Conservation (phyloP, 2,113 vertebrate genomes). For the Larimichthys polyactis region DNA sequence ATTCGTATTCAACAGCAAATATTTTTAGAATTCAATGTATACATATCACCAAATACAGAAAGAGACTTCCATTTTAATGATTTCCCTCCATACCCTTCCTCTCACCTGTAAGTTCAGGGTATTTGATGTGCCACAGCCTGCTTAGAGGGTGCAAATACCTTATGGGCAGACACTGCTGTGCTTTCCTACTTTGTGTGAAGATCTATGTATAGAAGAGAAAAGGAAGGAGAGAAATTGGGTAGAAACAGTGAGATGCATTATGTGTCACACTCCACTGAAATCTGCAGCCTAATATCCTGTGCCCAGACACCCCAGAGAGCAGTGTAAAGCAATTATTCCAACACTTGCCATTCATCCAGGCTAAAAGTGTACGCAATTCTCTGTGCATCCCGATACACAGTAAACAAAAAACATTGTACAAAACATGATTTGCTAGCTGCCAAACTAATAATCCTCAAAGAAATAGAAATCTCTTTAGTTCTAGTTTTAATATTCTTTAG, state of each 20-base stretch:
- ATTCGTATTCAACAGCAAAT: background rate
- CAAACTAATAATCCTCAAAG: slow-evolving; percentile 49
- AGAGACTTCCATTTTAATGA: background rate
- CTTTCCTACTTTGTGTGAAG: slow-evolving; percentile 36
- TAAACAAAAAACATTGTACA: slow-evolving; percentile 51
- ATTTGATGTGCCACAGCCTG: slow-evolving; percentile 38
- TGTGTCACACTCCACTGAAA: slow-evolving; percentile 39
- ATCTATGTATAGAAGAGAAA: slow-evolving; percentile 1
- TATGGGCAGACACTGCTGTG: slow-evolving; percentile 42
- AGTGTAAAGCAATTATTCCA: slow-evolving; percentile 48
- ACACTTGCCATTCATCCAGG: slow-evolving; percentile 58
- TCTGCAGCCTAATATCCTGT: slow-evolving; percentile 36
- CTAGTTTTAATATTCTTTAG: slow-evolving; percentile 60
- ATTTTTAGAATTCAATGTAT: slow-evolving; percentile 19
- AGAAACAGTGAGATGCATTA: slow-evolving; percentile 22
- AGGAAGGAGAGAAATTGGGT: background rate
- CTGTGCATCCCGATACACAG: slow-evolving; percentile 1
- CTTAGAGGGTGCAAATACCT: slow-evolving; percentile 44
- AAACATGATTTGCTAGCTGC: slow-evolving; percentile 50
- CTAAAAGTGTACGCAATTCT: slow-evolving; percentile 52
- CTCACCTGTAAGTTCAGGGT: slow-evolving; percentile 32
- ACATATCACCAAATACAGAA: slow-evolving; percentile 10
- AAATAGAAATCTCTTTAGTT: slow-evolving; percentile 59
- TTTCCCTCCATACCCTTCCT: slow-evolving; percentile 1
- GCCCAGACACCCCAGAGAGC: slow-evolving; percentile 50